phyloP scores from a whole-genome alignment of 2,888 invertebrate genomes.

The Megaustenia siamemsis region DNA sequence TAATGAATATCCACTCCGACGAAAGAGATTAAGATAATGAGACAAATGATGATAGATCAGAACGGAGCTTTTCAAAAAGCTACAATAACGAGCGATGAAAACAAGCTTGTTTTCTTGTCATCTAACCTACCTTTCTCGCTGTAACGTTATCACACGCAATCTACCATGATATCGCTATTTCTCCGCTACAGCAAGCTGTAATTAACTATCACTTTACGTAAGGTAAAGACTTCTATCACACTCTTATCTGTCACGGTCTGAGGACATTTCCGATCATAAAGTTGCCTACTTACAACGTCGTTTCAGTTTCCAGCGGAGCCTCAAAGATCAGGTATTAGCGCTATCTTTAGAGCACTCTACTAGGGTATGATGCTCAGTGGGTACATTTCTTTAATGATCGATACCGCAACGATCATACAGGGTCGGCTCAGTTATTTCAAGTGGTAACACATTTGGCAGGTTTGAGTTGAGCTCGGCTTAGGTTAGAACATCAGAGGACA shows the following conservation, averaged over 20 bases:
- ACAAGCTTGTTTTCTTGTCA: no score
- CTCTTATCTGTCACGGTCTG: not conserved
- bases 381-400: no score
- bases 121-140: not conserved
- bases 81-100: no score
- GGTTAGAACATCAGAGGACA: no score
- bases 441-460: no score
- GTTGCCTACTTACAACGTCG: not conserved
- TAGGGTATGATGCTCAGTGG: not conserved
- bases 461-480: no score
- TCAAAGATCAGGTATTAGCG: not conserved
- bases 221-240: not conserved
- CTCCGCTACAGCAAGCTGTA: not conserved
- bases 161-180: not conserved
- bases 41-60: no score
- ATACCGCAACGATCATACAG: no score
- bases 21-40: no score
- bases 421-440: no score
- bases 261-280: not conserved
- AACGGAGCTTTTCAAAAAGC: no score
- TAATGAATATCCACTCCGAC: no score
- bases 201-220: slow-evolving; percentile 1
- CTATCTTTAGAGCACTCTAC: not conserved
- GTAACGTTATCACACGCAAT: not conserved
- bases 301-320: not conserved